A percentile compares a stretch with the other conserved stretches of the same genome.
phyloP scores from a whole-genome alignment of 1,140 invertebrate species.

The Coenobita brevimanus region DNA sequence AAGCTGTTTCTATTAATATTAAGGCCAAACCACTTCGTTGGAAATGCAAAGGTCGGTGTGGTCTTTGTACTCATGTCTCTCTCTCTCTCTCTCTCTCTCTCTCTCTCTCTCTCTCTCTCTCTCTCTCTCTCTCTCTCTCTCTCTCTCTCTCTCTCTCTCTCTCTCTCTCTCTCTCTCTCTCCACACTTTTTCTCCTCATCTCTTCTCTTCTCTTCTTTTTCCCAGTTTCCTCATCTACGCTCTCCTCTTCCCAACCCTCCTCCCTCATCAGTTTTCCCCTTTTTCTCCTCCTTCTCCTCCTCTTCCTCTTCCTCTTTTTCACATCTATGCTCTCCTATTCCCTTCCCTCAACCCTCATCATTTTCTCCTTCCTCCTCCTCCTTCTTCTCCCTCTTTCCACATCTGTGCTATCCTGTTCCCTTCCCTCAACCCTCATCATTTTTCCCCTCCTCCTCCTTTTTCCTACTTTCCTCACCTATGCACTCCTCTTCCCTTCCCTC shows the following conservation, averaged over 20 bases:
- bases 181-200: no score
- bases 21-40: no score
- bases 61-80: not conserved
- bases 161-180: no score
- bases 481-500: not conserved
- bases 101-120: not conserved
- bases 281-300: not conserved
- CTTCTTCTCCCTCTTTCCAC: not conserved
- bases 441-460: slow-evolving; percentile 2
- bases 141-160: not conserved
- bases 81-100: slow-evolving; percentile 22
- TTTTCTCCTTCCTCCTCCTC: not conserved
- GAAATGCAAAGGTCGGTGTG: no score
- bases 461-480: no score
- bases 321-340: not conserved
- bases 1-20: no score
- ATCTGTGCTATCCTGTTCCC: no score
- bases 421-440: not conserved
- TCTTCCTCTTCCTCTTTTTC: not conserved
- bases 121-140: no score
- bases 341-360: not conserved
- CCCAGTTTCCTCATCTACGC: not conserved
- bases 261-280: not conserved
- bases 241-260: not conserved
- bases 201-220: no score